Percentiles rank a stretch among this genome's conserved stretches.
Conservation (phyloP, 2,888 invertebrate species). For the Elegia similella region DNA sequence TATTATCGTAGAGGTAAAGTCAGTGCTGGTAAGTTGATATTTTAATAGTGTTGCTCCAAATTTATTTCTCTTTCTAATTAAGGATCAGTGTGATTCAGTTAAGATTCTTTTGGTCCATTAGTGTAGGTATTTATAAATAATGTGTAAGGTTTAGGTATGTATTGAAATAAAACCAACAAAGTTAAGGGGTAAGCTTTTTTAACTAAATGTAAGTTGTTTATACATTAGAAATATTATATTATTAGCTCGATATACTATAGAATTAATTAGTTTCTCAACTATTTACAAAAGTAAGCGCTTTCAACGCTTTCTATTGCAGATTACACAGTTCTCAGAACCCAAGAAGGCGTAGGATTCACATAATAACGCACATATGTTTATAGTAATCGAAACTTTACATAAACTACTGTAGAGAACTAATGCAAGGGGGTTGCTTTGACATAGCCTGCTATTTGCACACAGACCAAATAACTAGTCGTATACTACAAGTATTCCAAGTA, state of each 20-base stretch:
- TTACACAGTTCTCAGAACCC: constrained; percentile 5
- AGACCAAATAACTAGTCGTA: constrained; percentile 16
- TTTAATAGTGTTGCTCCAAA: too few relatives aligned
- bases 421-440: constrained; percentile 10
- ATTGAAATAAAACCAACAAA: constrained; percentile 52
- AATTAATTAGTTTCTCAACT: constrained; percentile 52
- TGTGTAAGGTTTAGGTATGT: constrained; percentile 19
- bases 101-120: too few relatives aligned
- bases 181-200: constrained; percentile 71
- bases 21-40: too few relatives aligned
- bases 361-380: background rate
- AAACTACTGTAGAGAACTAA: background rate
- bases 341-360: background rate
- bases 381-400: background rate
- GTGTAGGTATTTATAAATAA: too few relatives aligned
- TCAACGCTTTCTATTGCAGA: constrained; percentile 8
- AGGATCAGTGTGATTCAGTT: too few relatives aligned
- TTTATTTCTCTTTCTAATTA: too few relatives aligned
- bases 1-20: too few relatives aligned
- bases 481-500: constrained; percentile 8
- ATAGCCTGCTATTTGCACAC: constrained; percentile 9
- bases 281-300: constrained; percentile 45
- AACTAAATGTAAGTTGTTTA: constrained; percentile 68
- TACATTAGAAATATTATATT: constrained; percentile 63
- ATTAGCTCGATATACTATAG: constrained; percentile 64